Evolutionary conservation across 2,113 vertebrate species (phyloP), one percentile per base, ranked within the genome.

Genomic region (Osmerus eperlanus): DNA sequence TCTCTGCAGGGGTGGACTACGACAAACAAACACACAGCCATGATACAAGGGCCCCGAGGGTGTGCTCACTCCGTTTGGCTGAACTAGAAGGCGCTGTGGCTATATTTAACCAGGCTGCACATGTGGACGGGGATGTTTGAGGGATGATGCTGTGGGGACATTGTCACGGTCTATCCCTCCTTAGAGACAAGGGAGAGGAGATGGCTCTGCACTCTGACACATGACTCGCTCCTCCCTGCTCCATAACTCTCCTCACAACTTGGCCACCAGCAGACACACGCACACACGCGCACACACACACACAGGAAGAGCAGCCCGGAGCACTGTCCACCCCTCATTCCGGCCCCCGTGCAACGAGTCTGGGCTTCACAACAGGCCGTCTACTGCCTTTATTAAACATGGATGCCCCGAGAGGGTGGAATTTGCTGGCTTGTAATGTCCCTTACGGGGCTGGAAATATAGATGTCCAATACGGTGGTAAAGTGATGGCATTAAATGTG

Each of bases 31-130:
- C n/a, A 65, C 53, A 11, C 47, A 15, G 51, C 21, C 15, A 65
- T 47, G 41, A 47, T 47, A 11, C 41, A 12, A 47, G 41, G 41
- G 41, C 41, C 41, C 41, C 41, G 9, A 12, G 41, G 9, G 41
- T 1, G 41, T 47, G 41, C 41, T 47, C 41, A 47, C 41, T 47
- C 41, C 2, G 83, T 86, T 85, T 77, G 83, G 80, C 69, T 65
- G 77, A 87, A 88, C 61, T 67, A 74, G 7, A 76, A 29, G 71
- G 64, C 56, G 23, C 47, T 61, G 83, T 80, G 82, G 80, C 88
- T 91, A 91, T 84, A 85, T 88, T 84, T 86, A 89, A 62, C 32
- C 54, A 36, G 29, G n/a, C 63, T 47, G 12, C 63, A 19, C 29
- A 23, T 67, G 36, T 67, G 54, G 4, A 19, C 2, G 71, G 78